These are phyloP conservation scores for Lithosia quadra DNA, from an alignment of 2,888 invertebrate species.

Conservation along the genomic window DNA sequence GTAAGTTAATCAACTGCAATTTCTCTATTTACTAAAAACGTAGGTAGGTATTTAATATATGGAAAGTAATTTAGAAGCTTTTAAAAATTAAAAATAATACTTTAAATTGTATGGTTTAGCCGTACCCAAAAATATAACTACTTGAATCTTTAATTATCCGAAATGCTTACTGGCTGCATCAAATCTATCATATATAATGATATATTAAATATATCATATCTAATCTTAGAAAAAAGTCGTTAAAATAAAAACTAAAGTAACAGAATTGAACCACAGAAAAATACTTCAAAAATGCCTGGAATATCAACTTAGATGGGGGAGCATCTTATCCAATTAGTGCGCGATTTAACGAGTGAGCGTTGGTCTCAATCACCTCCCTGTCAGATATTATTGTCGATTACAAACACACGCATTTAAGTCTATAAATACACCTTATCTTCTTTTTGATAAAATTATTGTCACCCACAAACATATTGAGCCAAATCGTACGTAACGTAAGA, in stretches of 20 bases:
- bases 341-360: constrained; percentile 58
- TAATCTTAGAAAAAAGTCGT: not conserved
- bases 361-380: constrained; percentile 54
- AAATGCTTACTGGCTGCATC: not conserved
- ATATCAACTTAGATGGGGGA: too few relatives aligned
- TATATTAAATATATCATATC: not conserved
- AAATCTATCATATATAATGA: not conserved
- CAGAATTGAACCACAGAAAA: not conserved
- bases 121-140: too few relatives aligned
- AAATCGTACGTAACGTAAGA: not conserved
- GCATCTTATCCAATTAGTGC: constrained; percentile 45
- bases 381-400: constrained; percentile 57
- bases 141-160: too few relatives aligned
- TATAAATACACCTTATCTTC: not conserved
- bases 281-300: not conserved
- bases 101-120: not conserved
- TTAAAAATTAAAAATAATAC: not conserved
- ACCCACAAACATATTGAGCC: constrained; percentile 17
- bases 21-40: not conserved
- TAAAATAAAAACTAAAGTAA: not conserved
- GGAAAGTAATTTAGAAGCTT: not conserved
- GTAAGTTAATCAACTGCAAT: not conserved
- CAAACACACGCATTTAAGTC: constrained; percentile 12
- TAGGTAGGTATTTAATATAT: too few relatives aligned
- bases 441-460: constrained; percentile 21